These are phyloP conservation scores for Diarsia rubi DNA, from an alignment of 2,888 invertebrate genomes.

Conservation along the genomic window DNA sequence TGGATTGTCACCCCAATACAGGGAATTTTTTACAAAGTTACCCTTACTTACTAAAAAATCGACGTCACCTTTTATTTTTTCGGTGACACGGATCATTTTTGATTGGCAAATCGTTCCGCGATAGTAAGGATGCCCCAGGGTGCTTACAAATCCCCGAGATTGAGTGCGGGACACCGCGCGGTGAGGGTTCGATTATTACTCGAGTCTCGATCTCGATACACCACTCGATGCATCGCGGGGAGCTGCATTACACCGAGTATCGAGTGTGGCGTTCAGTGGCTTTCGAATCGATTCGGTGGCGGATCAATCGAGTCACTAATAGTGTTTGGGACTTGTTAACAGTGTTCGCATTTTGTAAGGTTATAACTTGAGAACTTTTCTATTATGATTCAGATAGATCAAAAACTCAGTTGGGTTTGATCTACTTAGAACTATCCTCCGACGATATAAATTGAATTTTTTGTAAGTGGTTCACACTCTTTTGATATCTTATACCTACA, in stretches of 20 bases:
- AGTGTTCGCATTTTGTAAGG: slow-evolving; percentile 41
- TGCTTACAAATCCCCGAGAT: slow-evolving; percentile 85
- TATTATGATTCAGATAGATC: slow-evolving; percentile 7
- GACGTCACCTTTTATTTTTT: slow-evolving; percentile 55
- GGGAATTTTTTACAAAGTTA: slow-evolving; percentile 71
- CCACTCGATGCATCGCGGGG: slow-evolving; percentile 86
- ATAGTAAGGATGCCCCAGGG: slow-evolving; percentile 64
- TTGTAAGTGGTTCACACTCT: too few species aligned
- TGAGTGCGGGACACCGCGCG: slow-evolving; percentile 84
- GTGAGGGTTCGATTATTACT: slow-evolving; percentile 87
- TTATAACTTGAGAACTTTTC: slow-evolving; percentile 27
- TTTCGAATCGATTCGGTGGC: slow-evolving; percentile 78
- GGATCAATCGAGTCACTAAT: slow-evolving; percentile 71
- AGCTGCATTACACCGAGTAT: slow-evolving; percentile 80
- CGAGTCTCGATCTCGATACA: slow-evolving; percentile 85
- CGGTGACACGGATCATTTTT: slow-evolving; percentile 71
- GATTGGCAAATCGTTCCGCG: slow-evolving; percentile 45
- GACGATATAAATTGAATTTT: neutral
- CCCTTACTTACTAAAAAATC: slow-evolving; percentile 31
- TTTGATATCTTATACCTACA: neutral
- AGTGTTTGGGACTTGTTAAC: slow-evolving; percentile 57
- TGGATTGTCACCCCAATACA: slow-evolving; percentile 86
- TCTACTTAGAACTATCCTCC: neutral
- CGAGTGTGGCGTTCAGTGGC: slow-evolving; percentile 70
- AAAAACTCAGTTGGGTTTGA: slow-evolving; percentile 7